Evolutionary conservation across 2,797 vertebrate genomes (phyloP), one percentile per base, ranked within the genome.

Genomic region (Craterocephalus amniculus): DNA sequence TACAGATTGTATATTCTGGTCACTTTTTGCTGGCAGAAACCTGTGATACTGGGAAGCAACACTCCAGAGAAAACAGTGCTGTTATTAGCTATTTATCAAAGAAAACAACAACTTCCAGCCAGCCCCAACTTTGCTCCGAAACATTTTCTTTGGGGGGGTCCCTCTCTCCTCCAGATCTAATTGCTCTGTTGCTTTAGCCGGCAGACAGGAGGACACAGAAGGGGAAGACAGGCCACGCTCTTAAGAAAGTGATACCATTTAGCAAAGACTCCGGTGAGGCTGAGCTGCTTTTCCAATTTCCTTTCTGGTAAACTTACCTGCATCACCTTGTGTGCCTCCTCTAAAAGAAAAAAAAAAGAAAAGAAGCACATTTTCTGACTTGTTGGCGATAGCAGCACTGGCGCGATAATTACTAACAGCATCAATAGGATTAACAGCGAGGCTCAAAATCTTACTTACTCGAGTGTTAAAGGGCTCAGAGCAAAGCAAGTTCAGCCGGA

Each of bases 211-310:
- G 9, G 22, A 14, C 6, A 35, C 68, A 6, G 56, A 77, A 24
- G 59, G 58, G 58, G 70, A 58, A 51, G 72, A 59, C 56, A 49
- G 31, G n/a, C 34, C 70, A 57, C 4, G n/a, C 38, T 35, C 55
- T 64, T 22, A 61, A 29, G 52, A 52, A 55, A 14, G 43, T 40
- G 35, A 69, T 69, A 31, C 36, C 14, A 45, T 55, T 40, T 36
- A 55, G 58, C 36, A 55, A 62, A 62, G 20, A 70, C 51, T 45
- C 3, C 52, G n/a, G 38, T 11, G 58, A 55, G 27, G 22, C 49
- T 4, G 22, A 52, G 36, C 22, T 14, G 16, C 31, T 54, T 70
- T 61, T n/a, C 31, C 52, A 43, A 55, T 62, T 61, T 52, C 29
- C 31, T 18, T 34, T 55, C 6, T 27, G 40, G n/a, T 45, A 16